Base-by-base conservation (phyloP, 2,888 invertebrate species). In the Mactromeris polynyma region DNA sequence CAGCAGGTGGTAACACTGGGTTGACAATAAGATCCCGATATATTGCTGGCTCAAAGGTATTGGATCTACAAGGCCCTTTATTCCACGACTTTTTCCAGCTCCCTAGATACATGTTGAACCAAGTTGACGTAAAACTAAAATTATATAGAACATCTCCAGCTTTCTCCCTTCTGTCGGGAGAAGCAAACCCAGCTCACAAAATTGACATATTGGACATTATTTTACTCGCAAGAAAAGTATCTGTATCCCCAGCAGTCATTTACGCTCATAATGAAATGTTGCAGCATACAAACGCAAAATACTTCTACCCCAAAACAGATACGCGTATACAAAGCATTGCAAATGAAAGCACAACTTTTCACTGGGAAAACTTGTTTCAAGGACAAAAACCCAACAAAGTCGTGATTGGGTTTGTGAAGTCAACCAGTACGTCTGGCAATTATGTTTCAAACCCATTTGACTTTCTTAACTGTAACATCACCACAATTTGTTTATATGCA, bases 301-400 rank as follows among this genome's bases (percentile, higher is more conserved):
- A 89, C 38, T 86, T 83, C 7, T 91, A 69, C 79, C 64, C 73
- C 9, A 85, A 87, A 31, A 58, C 80, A 9, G 90, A 90, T 19
- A 69, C 69, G 26, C 42, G 64, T 36, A 81, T 86, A 14, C 42
- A 77, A n/a, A 88, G 86, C 46, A 88, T 90, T 4, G 31, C 90
- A 14, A 83, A 86, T 21, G 88, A 86, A 19, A 73, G 81, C 33
- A 88, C 88, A 33, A 36, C 33, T 2, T 90, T 51, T 58, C 83
- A 14, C 38, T 90, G 90, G 90, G 90, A 90, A 19, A 90, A 90
- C 79, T 83, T 90, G 88, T 90, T 88, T 81, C 90, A 90, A 69
- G 88, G 90, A 7, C 38, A 33, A 69, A 38, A 85, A 51, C 88
- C 88, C 6, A 84, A 88, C 78, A 88, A 83, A 38, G 46, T 90